Conservation (phyloP, 2,888 invertebrate genomes). For the Conomelus anceps region DNA sequence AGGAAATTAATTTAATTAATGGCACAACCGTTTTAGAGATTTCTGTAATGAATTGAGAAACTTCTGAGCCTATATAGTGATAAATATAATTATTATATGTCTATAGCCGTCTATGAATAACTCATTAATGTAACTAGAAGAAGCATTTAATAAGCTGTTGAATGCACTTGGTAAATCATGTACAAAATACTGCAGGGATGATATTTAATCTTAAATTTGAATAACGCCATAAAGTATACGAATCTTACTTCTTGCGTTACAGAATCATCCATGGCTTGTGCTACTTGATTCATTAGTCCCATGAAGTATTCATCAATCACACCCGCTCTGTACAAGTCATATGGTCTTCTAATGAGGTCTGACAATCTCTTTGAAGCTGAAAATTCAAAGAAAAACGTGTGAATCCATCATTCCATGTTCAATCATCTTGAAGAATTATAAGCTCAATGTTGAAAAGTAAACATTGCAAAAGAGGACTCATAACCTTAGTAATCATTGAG, state of each 20-base stretch:
- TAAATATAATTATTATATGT: neutral
- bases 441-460: no score
- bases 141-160: neutral
- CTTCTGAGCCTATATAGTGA: no score
- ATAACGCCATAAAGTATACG: no score
- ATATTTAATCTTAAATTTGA: no score
- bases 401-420: no score
- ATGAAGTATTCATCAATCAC: slow-evolving; percentile 86
- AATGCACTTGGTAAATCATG: neutral
- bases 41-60: no score
- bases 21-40: no score
- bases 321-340: slow-evolving; percentile 83
- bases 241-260: slow-evolving; percentile 59
- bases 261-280: slow-evolving; percentile 91
- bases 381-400: slow-evolving; percentile 34
- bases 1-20: no score
- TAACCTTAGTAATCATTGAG: no score
- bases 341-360: slow-evolving; percentile 80
- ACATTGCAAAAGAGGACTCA: no score
- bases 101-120: neutral
- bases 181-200: no score
- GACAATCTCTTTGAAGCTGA: slow-evolving; percentile 81
- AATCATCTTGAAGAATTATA: no score
- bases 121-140: neutral
- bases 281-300: slow-evolving; percentile 90